phyloP scores from a whole-genome alignment of 2,797 vertebrate genomes.

The Tokudaia muenninki region DNA sequence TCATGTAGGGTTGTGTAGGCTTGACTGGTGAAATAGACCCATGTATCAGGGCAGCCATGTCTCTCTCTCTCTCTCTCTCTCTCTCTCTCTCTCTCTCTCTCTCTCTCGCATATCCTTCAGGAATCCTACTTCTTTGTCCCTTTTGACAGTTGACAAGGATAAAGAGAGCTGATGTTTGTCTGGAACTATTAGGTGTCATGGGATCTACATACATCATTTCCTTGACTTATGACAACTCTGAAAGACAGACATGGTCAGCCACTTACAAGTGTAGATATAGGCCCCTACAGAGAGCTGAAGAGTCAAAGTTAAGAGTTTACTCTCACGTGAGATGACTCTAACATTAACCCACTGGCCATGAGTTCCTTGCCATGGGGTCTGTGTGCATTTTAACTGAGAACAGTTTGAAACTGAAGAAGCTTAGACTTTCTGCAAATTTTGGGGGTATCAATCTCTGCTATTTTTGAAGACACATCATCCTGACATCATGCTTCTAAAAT shows the following conservation, averaged over 20 bases:
- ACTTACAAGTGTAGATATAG: conserved; percentile 10
- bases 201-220: not conserved
- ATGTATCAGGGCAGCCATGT: rapidly evolving
- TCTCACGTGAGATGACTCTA: not conserved
- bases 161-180: not conserved
- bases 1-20: not conserved
- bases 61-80: not conserved
- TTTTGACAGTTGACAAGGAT: not conserved
- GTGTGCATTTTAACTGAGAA: not conserved
- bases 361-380: not conserved
- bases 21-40: not conserved
- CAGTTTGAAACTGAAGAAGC: not conserved
- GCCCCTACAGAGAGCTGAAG: not conserved
- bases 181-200: not conserved
- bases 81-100: not conserved
- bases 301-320: not conserved
- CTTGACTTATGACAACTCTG: not conserved
- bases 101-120: not conserved
- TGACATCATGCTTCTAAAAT: not conserved
- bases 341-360: not conserved
- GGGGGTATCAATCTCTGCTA: not conserved
- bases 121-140: not conserved
- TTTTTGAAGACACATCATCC: not conserved
- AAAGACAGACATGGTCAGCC: not conserved
- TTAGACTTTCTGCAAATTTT: not conserved